Evolutionary conservation across 35 echinoderm and acorn worm genomes (phyloP), one percentile per base, ranked within the genome.

Genomic region (Heliocidaris erythrogramma): DNA sequence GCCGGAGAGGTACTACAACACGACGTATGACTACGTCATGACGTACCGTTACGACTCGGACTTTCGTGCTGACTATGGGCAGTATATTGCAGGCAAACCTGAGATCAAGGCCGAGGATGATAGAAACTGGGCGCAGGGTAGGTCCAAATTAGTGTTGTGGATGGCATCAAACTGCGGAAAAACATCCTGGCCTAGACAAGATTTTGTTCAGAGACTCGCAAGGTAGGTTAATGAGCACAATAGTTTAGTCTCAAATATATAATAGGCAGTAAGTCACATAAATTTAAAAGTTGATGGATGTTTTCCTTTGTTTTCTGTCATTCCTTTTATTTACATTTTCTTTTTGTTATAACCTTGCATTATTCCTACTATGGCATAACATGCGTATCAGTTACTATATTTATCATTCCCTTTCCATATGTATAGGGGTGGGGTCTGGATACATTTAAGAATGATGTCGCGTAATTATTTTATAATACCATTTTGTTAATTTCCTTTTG

Each of bases 161-260:
- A 97, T 97, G 95, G 97, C 95, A 2, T 96, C 95, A 24, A 97
- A 97, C 88, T 97, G 97, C 35, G 53, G 47, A 42, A 48, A 32
- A 35, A 94, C 88, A 47, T 89, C 88, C 27, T 97, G 97, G 97
- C 93, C 95, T 30, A 78, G 97, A 29, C 56, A 30, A 9, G 90
- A 59, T 89, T 96, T 97, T 48, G 97, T 96, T 30, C 35, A 85
- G 87, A 93, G 92, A 31, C 84, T 97, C 18, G 18, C 84, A 10
- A 95, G 96, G 49, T 92, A 92, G 12, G 91, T 17, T 3, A n/a
- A 78, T 18, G 27, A 78, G 65, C 7, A n/a, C 65, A 78, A 6
- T n/a, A 42, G 35, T 42, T 42, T 42, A 42, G 35, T 42, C 35
- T 42, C 35, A 42, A 42, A 42, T 42, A 42, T 3, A 42, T 42